Conservation (phyloP, 2,888 invertebrate genomes). For the Oscheius sp. region DNA sequence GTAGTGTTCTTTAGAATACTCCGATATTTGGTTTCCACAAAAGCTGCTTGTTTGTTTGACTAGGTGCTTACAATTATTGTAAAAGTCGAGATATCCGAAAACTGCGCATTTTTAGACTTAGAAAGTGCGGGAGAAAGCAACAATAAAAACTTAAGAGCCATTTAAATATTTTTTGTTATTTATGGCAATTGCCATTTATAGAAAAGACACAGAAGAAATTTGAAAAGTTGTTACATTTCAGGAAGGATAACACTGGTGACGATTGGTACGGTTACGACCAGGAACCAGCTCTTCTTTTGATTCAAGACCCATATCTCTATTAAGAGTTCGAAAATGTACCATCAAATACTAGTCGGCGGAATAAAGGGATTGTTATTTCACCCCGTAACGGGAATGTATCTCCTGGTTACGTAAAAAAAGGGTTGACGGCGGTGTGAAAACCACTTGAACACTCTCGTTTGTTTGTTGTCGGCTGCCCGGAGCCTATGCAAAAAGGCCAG, state of each 20-base stretch:
- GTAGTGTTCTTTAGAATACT: too few species aligned
- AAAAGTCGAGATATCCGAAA: too few species aligned
- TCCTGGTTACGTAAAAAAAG: too few species aligned
- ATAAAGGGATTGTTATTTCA: slow-evolving; percentile 24
- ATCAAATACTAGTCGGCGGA: slow-evolving; percentile 5
- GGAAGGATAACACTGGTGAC: slow-evolving; percentile 26
- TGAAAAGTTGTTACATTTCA: slow-evolving; percentile 6
- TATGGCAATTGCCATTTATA: not conserved
- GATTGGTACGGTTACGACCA: slow-evolving; percentile 1
- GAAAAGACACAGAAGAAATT: not conserved
- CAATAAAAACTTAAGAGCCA: too few species aligned
- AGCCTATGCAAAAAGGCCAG: slow-evolving; percentile 9
- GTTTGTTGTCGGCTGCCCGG: slow-evolving; percentile 10
- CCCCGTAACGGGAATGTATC: not conserved
- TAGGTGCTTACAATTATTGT: too few species aligned
- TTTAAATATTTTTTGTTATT: too few species aligned
- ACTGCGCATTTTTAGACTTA: too few species aligned
- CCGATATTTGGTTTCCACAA: too few species aligned
- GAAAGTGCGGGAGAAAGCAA: too few species aligned
- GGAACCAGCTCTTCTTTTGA: slow-evolving; percentile 11
- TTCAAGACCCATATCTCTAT: slow-evolving; percentile 25
- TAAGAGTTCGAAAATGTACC: not conserved
- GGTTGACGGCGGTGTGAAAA: slow-evolving; percentile 13
- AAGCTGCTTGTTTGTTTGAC: too few species aligned
- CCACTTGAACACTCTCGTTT: slow-evolving; percentile 30